Evolutionary conservation across 2,888 invertebrate genomes (phyloP), one percentile per base, ranked within the genome.

Genomic region (Tetranychus truncatus): DNA sequence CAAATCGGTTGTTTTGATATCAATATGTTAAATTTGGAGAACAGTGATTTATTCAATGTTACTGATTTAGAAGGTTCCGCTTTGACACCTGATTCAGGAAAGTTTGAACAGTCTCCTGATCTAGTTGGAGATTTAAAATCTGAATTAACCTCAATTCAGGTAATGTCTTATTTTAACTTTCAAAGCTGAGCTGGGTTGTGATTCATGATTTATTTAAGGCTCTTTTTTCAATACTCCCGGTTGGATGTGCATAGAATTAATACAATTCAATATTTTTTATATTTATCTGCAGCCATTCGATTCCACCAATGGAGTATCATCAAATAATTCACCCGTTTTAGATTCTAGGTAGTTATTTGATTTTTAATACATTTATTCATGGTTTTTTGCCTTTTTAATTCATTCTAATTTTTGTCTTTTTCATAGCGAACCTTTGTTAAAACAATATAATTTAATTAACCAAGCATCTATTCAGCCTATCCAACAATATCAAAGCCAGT

Each of bases 1-100:
- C 71, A 69, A 15, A 75, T 75, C 65, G 75, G 75, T 11, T 75
- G 75, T 65, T 69, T 45, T 24, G 75, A 75, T 24, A 55, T 55
- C 15, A 55, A 55, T 55, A 65, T 74, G 45, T 69, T 66, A 21
- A 66, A 44, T 34, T 69, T 69, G 21, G 74, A 74, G 20, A 74
- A 66, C 45, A 9, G 66, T 45, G 74, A 74, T 69, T 18, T 74
- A 15, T 67, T 74, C 15, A 74, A 66, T 45, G 44, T 66, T 9
- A 44, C 21, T 69, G 34, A 69, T 69, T 69, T 24, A 3, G 55
- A 55, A 15, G 55, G 55, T 1, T 55, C 55, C 7, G 55, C 55
- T 7, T 55, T 55, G 55, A 55, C 55, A 73, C 21, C 65, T 21
- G 9, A 73, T 73, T n/a, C 20, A 24, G 9, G 9, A 8, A 21